Evolutionary conservation across 2,113 vertebrate genomes (phyloP).

Genomic region (Haemorhous mexicanus): DNA sequence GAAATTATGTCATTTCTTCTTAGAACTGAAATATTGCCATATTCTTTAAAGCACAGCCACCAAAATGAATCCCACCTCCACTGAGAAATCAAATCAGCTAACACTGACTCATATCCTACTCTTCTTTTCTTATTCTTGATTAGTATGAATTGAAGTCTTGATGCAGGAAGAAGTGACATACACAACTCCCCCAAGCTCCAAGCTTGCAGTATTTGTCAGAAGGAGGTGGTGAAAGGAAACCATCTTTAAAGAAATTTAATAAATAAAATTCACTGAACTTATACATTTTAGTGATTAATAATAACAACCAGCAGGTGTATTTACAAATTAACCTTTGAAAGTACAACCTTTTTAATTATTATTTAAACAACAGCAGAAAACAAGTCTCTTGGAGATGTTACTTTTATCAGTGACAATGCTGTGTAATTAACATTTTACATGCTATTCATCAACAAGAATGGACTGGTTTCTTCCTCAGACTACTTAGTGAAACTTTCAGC

Average conservation of each 20-base stretch:
- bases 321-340: background rate
- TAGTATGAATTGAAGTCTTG: slow-evolving; percentile 55
- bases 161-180: slow-evolving; percentile 45
- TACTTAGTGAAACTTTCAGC: background rate
- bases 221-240: background rate
- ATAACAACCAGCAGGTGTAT: background rate
- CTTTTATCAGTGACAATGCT: background rate
- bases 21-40: background rate
- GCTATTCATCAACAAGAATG: background rate
- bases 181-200: background rate
- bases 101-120: slow-evolving; percentile 57
- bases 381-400: background rate
- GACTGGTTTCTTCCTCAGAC: background rate
- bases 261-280: background rate
- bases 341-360: background rate
- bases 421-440: background rate
- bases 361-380: background rate
- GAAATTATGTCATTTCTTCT: background rate
- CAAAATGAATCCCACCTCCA: slow-evolving; percentile 53
- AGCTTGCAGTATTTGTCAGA: background rate
- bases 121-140: slow-evolving; percentile 54
- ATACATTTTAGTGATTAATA: background rate
- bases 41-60: background rate
- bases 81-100: slow-evolving; percentile 37
- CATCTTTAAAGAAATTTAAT: background rate